Evolutionary conservation across 2,888 invertebrate genomes (phyloP).

Genomic region (Sarcophaga caerulescens): DNA sequence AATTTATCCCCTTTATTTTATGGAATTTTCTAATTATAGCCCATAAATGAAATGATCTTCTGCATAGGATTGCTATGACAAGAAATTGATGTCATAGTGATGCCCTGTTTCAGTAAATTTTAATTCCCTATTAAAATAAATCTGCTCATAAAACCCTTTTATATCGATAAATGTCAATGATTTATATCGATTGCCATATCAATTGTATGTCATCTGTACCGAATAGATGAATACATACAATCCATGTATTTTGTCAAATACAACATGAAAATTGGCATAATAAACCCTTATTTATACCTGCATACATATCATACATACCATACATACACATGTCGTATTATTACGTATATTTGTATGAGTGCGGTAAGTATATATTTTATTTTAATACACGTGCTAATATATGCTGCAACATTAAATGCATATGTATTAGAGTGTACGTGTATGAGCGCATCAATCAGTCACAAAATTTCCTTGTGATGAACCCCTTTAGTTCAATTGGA

Average conservation of each 20-base stretch:
- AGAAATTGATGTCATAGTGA: background rate
- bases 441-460: background rate
- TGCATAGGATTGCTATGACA: background rate
- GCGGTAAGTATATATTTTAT: too few relatives aligned
- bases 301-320: too few relatives aligned
- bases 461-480: too few relatives aligned
- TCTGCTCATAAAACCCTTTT: conserved; percentile 13
- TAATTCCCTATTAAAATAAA: conserved; percentile 14
- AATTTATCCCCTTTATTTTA: too few relatives aligned
- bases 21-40: too few relatives aligned
- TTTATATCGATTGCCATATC: conserved; percentile 26
- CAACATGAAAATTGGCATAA: conserved; percentile 31
- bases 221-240: background rate
- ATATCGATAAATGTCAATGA: background rate
- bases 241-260: conserved; percentile 31
- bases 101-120: background rate
- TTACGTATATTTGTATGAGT: background rate
- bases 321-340: too few relatives aligned
- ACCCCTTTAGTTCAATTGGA: too few relatives aligned
- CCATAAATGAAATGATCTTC: too few relatives aligned
- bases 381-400: too few relatives aligned
- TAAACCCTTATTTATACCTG: too few relatives aligned
- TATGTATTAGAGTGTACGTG: background rate
- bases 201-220: background rate
- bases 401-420: background rate